These are phyloP conservation scores for Cephalotes varians DNA, from an alignment of 2,888 invertebrate species.

Conservation along the genomic window DNA sequence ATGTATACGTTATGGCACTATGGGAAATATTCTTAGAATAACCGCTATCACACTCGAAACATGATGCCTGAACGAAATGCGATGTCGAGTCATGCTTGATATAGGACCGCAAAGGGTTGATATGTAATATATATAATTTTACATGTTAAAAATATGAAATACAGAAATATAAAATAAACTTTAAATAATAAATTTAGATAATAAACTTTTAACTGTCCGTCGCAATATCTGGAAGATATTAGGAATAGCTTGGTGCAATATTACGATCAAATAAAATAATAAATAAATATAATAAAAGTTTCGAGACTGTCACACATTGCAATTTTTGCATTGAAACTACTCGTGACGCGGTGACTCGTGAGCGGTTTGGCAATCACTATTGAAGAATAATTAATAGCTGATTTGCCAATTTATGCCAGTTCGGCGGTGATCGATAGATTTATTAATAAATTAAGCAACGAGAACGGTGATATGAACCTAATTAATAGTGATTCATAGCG, in stretches of 20 bases:
- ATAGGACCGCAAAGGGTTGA: too few relatives aligned
- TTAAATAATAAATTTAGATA: background rate
- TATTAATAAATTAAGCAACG: constrained; percentile 52
- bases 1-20: too few relatives aligned
- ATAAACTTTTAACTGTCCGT: background rate
- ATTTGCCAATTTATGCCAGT: constrained; percentile 44
- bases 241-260: background rate
- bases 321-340: background rate
- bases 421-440: constrained; percentile 37
- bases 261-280: too few relatives aligned
- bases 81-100: too few relatives aligned
- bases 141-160: too few relatives aligned
- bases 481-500: constrained; percentile 47
- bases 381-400: constrained; percentile 49
- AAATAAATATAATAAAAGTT: background rate
- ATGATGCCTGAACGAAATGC: too few relatives aligned
- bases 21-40: too few relatives aligned
- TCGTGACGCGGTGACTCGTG: background rate
- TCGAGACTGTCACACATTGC: background rate
- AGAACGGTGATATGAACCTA: constrained; percentile 35
- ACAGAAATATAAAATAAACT: constrained; percentile 2
- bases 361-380: background rate
- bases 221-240: background rate
- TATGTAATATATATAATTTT: too few relatives aligned
- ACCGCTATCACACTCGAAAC: too few relatives aligned